Evolutionary conservation across 2,797 vertebrate genomes (phyloP).

Genomic region (Champsocephalus gunnari): DNA sequence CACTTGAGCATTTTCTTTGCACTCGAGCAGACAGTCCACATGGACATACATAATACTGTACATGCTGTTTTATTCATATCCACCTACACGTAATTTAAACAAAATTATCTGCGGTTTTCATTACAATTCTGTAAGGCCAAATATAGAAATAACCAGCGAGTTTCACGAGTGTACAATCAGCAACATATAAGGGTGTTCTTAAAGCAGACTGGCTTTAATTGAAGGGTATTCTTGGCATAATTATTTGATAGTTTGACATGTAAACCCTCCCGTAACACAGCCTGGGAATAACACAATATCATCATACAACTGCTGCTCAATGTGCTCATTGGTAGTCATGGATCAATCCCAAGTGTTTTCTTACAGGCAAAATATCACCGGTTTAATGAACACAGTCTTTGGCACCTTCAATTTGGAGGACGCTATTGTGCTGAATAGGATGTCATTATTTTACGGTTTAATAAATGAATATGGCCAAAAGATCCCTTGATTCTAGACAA

Average conservation of each 20-base stretch:
- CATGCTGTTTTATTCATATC: constrained; percentile 38
- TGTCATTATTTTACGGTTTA: constrained; percentile 27
- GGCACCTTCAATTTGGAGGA: constrained; percentile 48
- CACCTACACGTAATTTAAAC: constrained; percentile 47
- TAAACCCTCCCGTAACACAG: constrained; percentile 5
- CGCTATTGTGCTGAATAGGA: constrained; percentile 9
- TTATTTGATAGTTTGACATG: neutral
- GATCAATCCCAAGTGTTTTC: neutral
- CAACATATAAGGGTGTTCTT: constrained; percentile 6
- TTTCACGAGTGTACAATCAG: constrained; percentile 24
- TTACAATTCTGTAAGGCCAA: constrained; percentile 49
- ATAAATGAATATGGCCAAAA: constrained; percentile 25
- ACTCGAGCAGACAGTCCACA: constrained; percentile 41
- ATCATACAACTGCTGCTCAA: neutral
- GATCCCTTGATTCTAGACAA: constrained; percentile 9
- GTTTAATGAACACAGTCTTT: constrained; percentile 40
- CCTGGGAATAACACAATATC: neutral
- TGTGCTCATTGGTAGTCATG: neutral
- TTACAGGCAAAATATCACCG: constrained; percentile 19
- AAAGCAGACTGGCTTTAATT: constrained; percentile 36
- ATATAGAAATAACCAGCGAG: constrained; percentile 43
- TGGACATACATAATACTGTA: constrained; percentile 28
- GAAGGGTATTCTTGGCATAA: constrained; percentile 23
- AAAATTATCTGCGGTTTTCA: constrained; percentile 39
- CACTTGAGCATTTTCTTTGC: constrained; percentile 51